A percentile compares a stretch with the other conserved stretches of the same genome.
Conservation (phyloP, 2,113 vertebrate species). For the Helogale parvula region DNA sequence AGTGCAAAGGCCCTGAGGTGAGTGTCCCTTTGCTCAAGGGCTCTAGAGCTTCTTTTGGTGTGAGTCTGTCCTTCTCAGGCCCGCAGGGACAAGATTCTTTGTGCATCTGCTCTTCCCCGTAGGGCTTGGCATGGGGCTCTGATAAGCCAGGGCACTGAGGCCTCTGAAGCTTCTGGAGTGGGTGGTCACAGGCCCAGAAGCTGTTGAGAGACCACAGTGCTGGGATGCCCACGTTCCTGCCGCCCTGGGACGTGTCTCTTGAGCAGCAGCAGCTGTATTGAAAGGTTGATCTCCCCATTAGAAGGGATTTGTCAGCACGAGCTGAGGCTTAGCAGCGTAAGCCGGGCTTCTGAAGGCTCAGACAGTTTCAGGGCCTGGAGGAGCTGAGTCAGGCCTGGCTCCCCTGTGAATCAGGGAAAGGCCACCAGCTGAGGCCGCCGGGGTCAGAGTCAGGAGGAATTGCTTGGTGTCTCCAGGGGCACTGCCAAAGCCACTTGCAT, state of each 20-base stretch:
- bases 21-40: background rate
- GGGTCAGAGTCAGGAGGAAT: conserved; percentile 54
- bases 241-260: background rate
- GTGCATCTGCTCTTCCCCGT: background rate
- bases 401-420: background rate
- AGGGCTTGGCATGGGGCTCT: background rate
- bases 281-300: conserved; percentile 81
- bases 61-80: background rate
- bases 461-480: background rate
- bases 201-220: background rate
- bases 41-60: background rate
- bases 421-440: conserved; percentile 20
- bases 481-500: background rate
- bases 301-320: conserved; percentile 77
- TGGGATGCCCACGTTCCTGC: background rate
- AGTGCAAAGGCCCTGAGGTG: background rate
- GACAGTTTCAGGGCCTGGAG: conserved; percentile 72
- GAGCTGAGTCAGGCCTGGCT: conserved; percentile 78
- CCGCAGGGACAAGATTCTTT: background rate
- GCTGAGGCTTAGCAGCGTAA: conserved; percentile 76
- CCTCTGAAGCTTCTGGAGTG: background rate
- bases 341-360: conserved; percentile 68
- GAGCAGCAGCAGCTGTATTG: conserved; percentile 58
- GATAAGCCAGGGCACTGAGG: background rate
- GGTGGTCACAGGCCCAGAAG: background rate